These are phyloP conservation scores for Rhabdophis nuchalis DNA, from an alignment of 2,797 vertebrate species.

Conservation along the genomic window DNA sequence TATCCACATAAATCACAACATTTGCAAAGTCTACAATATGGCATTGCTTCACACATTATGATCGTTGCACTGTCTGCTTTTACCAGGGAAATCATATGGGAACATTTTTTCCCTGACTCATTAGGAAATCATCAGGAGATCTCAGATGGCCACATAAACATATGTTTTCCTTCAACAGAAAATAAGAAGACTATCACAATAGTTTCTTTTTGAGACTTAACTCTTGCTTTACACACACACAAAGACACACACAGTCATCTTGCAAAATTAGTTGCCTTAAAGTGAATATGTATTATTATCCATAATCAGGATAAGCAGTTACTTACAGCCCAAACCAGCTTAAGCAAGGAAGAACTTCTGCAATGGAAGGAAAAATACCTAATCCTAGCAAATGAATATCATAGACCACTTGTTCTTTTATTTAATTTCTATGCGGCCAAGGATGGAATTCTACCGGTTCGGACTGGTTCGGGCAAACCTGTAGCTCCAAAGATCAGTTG, in stretches of 20 bases:
- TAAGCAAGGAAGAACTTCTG: background rate
- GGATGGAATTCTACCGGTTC: too few species aligned
- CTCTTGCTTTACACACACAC: background rate
- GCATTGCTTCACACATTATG: background rate
- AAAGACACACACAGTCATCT: background rate
- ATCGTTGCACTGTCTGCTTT: constrained; percentile 4
- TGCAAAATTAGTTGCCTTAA: background rate
- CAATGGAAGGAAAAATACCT: background rate
- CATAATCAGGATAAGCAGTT: background rate
- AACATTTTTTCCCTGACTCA: background rate
- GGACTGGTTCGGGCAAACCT: too few species aligned
- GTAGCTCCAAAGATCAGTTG: too few species aligned
- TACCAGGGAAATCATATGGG: background rate
- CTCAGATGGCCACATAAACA: background rate
- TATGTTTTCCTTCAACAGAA: background rate
- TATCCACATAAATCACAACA: constrained; percentile 10
- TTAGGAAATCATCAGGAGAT: background rate
- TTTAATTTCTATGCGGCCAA: background rate
- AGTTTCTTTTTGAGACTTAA: background rate
- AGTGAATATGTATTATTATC: background rate
- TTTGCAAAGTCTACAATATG: background rate
- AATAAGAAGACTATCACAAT: background rate
- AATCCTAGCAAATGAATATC: background rate
- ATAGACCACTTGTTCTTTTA: background rate
- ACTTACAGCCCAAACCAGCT: background rate